Evolutionary conservation across 2,888 invertebrate genomes (phyloP).

Genomic region (Clanis bilineata): DNA sequence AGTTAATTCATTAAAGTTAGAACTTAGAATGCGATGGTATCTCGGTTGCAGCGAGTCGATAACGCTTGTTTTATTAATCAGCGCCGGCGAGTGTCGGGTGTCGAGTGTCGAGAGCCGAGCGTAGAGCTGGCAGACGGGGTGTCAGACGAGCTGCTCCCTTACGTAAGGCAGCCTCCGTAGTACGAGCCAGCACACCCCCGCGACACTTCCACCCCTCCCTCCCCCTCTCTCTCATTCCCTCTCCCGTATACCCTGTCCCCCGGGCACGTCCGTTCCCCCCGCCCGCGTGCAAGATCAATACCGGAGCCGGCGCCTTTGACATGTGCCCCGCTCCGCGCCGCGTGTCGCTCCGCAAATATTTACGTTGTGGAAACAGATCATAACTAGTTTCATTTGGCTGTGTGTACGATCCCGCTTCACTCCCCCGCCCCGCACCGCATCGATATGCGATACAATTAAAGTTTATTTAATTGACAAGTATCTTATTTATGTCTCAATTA

Average conservation of each 20-base stretch:
- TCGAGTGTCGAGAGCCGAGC: neutral
- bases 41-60: slow-evolving; percentile 59
- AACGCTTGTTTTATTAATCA: slow-evolving; percentile 75
- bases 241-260: slow-evolving; percentile 30
- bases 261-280: slow-evolving; percentile 24
- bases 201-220: slow-evolving; percentile 35
- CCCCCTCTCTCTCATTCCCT: slow-evolving; percentile 30
- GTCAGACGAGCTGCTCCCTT: slow-evolving; percentile 74
- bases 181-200: slow-evolving; percentile 46
- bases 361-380: slow-evolving; percentile 79
- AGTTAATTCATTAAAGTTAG: slow-evolving; percentile 58
- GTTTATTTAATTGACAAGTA: slow-evolving; percentile 19
- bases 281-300: slow-evolving; percentile 75
- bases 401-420: slow-evolving; percentile 44
- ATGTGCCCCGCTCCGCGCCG: slow-evolving; percentile 75
- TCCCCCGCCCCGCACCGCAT: neutral
- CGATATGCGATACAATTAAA: slow-evolving; percentile 17
- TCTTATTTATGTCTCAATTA: slow-evolving; percentile 34
- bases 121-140: slow-evolving; percentile 61
- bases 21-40: slow-evolving; percentile 52
- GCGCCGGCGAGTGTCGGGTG: slow-evolving; percentile 40
- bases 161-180: slow-evolving; percentile 73
- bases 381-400: slow-evolving; percentile 72
- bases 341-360: slow-evolving; percentile 77
- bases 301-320: slow-evolving; percentile 79